Conservation (phyloP, 1,140 invertebrate genomes). For the Sycophaga agraensis region DNA sequence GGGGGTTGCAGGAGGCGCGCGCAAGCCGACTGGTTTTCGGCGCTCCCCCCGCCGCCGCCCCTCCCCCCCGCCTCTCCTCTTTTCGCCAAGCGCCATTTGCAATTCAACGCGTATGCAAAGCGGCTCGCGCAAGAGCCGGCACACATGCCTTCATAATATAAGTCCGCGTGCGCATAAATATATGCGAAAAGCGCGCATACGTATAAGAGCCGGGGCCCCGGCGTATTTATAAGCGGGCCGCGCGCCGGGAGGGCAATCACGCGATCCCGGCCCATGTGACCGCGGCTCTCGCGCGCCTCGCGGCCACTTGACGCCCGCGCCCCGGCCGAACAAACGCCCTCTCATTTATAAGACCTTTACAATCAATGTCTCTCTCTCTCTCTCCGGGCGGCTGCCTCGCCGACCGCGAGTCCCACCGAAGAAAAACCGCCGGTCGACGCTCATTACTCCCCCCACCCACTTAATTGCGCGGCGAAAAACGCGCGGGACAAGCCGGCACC, state of each 20-base stretch:
- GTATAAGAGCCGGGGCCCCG: too few species aligned
- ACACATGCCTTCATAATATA: slow-evolving; percentile 16
- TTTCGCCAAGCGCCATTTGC: slow-evolving; percentile 35
- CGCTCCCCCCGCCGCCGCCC: background rate
- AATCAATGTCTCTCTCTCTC: too few species aligned
- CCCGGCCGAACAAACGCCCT: slow-evolving; percentile 13
- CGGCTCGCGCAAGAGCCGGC: background rate
- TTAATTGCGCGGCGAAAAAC: background rate
- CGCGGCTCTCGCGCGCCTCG: too few species aligned
- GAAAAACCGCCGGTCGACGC: too few species aligned
- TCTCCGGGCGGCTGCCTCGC: too few species aligned
- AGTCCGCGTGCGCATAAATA: slow-evolving; percentile 22
- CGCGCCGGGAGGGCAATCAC: too few species aligned
- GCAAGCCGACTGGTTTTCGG: slow-evolving; percentile 25
- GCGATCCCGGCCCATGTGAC: too few species aligned
- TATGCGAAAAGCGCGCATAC: slow-evolving; percentile 3
- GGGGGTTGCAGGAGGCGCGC: background rate
- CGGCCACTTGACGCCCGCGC: too few species aligned
- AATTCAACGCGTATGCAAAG: slow-evolving; percentile 39
- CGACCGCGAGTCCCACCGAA: too few species aligned
- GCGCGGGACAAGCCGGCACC: too few species aligned
- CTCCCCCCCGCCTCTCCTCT: slow-evolving; percentile 4
- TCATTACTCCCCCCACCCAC: background rate
- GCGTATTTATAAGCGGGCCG: too few species aligned
- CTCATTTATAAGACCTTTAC: background rate